A percentile compares a stretch with the other conserved stretches of the same genome.
Evolutionary conservation across 1,140 invertebrate genomes (phyloP).

Genomic region (Teleogryllus occipitalis): DNA sequence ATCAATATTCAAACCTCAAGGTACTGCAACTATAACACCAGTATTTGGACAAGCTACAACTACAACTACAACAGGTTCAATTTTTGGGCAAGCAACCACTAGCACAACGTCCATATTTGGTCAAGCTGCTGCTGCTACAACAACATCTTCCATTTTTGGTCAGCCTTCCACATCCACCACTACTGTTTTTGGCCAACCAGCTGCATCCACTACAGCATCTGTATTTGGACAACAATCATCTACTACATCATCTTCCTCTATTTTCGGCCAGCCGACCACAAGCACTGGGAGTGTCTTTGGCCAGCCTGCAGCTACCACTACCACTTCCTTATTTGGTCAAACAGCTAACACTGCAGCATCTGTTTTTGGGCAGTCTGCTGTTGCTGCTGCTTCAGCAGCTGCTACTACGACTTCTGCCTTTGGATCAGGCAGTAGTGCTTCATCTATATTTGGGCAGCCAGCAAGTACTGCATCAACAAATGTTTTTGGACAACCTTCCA

Average conservation of each 20-base stretch:
- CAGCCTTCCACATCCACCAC: conserved; percentile 11
- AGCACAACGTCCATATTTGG: conserved; percentile 21
- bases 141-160: neutral
- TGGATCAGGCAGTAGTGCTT: neutral
- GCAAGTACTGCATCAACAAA: neutral
- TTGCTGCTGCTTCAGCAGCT: neutral
- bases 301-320: conserved; percentile 12
- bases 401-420: conserved; percentile 9
- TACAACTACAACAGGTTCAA: neutral
- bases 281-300: conserved; percentile 14
- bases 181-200: conserved; percentile 23
- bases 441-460: neutral
- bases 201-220: conserved; percentile 8
- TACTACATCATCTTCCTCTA: conserved; percentile 20
- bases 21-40: conserved; percentile 10
- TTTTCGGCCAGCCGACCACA: conserved; percentile 16
- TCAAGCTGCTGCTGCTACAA: neutral
- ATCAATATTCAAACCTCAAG: conserved; percentile 7
- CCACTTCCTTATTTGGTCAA: conserved; percentile 27
- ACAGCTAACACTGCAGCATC: conserved; percentile 13
- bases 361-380: neutral
- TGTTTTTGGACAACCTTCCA: neutral
- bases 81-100: conserved; percentile 16
- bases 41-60: conserved; percentile 21
- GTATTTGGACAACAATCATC: conserved; percentile 8